phyloP scores from a whole-genome alignment of 2,113 vertebrate species.

The Loxodonta africana region DNA sequence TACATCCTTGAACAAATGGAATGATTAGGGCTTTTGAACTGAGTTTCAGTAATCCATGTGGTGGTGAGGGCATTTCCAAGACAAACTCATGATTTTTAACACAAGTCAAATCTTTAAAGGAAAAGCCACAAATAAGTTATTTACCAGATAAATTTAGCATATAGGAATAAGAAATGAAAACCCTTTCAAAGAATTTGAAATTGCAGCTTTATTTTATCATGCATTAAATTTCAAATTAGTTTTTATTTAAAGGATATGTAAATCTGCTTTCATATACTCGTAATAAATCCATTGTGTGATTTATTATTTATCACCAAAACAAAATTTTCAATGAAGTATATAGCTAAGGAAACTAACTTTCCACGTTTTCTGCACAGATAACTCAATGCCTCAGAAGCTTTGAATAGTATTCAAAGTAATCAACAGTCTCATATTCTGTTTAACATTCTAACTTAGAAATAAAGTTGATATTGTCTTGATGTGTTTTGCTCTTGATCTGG shows the following conservation, averaged over 20 bases:
- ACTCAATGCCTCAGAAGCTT: neutral
- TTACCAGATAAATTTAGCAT: neutral
- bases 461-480: neutral
- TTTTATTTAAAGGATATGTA: neutral
- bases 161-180: neutral
- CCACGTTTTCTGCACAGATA: neutral
- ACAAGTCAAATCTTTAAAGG: neutral
- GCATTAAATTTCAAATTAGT: neutral
- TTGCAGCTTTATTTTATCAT: neutral
- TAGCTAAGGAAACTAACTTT: neutral
- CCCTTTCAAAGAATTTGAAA: neutral
- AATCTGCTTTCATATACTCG: neutral
- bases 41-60: neutral
- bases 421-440: neutral
- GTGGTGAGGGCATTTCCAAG: slow-evolving; percentile 38
- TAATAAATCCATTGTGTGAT: neutral
- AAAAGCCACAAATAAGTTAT: neutral
- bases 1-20: slow-evolving; percentile 25
- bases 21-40: neutral
- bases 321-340: neutral
- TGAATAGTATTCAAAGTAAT: neutral
- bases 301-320: slow-evolving; percentile 3
- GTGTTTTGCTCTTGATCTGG: neutral
- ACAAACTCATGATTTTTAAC: slow-evolving; percentile 8
- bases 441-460: slow-evolving; percentile 8